Conservation (phyloP, 2,113 vertebrate genomes). For the Petromus typicus region DNA sequence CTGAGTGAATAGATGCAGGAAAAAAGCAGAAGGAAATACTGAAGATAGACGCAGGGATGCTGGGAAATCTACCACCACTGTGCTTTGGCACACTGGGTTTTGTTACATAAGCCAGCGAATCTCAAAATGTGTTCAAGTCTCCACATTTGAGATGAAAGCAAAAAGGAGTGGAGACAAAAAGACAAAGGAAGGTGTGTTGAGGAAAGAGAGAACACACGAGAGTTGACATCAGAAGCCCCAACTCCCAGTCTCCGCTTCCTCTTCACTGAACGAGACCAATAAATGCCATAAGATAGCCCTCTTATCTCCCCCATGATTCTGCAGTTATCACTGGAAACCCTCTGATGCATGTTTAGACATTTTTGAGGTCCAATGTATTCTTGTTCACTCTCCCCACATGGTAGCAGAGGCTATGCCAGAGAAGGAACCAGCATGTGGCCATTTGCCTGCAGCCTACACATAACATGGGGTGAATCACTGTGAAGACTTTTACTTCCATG, state of each 20-base stretch:
- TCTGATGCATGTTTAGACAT: not conserved
- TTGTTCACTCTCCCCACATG: not conserved
- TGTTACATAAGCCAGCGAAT: rapidly evolving
- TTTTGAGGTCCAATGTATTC: not conserved
- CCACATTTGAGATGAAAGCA: not conserved
- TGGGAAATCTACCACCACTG: rapidly evolving
- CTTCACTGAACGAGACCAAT: not conserved
- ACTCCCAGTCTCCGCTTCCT: not conserved
- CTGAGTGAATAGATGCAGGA: not conserved
- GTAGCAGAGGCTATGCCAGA: not conserved
- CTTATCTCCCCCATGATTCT: not conserved
- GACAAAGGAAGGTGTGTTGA: not conserved
- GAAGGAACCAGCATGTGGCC: not conserved
- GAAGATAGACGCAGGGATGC: too few species aligned
- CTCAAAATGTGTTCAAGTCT: not conserved
- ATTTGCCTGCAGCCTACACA: not conserved
- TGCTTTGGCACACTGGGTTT: not conserved
- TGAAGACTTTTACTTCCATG: not conserved
- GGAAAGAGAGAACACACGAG: not conserved
- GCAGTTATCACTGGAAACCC: not conserved
- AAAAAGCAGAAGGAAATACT: not conserved
- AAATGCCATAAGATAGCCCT: not conserved
- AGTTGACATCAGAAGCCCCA: not conserved
- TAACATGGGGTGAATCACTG: not conserved
- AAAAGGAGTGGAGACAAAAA: not conserved